A percentile compares a stretch with the other conserved stretches of the same genome.
phyloP scores from a whole-genome alignment of 2,797 vertebrate genomes.

The Gallinago solitaria region DNA sequence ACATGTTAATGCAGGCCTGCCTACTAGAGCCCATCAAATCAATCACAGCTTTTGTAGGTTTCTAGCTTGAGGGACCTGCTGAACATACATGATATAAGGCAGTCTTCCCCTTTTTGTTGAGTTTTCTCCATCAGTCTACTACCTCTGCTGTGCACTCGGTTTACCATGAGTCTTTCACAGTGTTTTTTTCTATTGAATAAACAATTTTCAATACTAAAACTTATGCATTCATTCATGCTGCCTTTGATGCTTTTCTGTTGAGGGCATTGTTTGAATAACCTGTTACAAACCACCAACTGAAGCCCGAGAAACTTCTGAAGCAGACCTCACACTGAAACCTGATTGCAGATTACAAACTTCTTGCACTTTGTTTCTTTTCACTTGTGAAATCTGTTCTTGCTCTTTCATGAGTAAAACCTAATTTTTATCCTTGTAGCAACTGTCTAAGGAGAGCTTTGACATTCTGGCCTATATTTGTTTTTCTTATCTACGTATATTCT shows the following conservation, averaged over 20 bases:
- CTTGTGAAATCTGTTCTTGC: neutral
- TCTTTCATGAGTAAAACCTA: neutral
- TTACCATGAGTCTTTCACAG: neutral
- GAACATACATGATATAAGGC: neutral
- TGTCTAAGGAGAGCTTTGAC: neutral
- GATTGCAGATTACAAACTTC: neutral
- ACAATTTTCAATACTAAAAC: neutral
- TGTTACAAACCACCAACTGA: neutral
- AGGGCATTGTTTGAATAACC: neutral
- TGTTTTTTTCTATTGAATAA: neutral
- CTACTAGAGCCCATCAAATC: neutral
- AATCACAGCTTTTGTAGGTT: neutral
- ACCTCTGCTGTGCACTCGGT: neutral
- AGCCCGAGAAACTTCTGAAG: neutral
- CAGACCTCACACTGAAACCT: neutral
- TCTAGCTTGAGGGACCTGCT: neutral
- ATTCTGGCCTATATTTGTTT: constrained; percentile 1
- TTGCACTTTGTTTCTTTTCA: neutral
- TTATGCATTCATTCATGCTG: neutral
- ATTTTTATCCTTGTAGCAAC: neutral
- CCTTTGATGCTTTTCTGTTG: neutral
- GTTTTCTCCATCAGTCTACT: neutral
- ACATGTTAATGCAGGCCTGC: neutral
- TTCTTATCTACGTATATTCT: neutral
- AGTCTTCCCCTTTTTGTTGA: neutral